phyloP scores from a whole-genome alignment of 2,113 vertebrate species.

The Perognathus longimembris region DNA sequence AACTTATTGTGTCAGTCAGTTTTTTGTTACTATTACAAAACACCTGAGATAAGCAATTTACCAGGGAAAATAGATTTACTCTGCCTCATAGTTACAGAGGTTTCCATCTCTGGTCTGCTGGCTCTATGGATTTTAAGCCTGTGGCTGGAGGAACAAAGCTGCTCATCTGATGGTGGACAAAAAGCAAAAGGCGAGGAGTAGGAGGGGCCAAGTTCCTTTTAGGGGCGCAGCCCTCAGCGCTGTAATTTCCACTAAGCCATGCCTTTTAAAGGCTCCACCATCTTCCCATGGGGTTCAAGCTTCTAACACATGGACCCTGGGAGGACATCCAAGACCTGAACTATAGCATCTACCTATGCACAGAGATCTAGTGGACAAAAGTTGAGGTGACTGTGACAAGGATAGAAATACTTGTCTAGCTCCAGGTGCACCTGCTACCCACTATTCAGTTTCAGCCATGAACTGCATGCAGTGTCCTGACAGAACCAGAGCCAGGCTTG shows the following conservation, averaged over 20 bases:
- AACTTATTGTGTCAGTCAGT: not conserved
- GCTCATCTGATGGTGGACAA: not conserved
- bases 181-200: not conserved
- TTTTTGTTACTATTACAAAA: not conserved
- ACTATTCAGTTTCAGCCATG: not conserved
- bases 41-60: not conserved
- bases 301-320: not conserved
- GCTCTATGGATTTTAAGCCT: not conserved
- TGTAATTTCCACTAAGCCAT: not conserved
- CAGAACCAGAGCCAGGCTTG: not conserved
- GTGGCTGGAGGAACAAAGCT: not conserved
- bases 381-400: not conserved
- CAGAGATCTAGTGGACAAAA: not conserved
- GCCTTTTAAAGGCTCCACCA: not conserved
- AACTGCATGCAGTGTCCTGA: not conserved
- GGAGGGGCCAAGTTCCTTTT: not conserved
- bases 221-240: too few relatives aligned
- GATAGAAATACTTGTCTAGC: not conserved
- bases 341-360: not conserved
- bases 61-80: not conserved
- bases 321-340: not conserved
- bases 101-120: too few relatives aligned
- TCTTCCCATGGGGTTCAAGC: not conserved
- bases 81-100: not conserved
- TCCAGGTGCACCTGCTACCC: not conserved